These are phyloP conservation scores for Autographa pulchrina DNA, from an alignment of 2,888 invertebrate species.

Conservation along the genomic window DNA sequence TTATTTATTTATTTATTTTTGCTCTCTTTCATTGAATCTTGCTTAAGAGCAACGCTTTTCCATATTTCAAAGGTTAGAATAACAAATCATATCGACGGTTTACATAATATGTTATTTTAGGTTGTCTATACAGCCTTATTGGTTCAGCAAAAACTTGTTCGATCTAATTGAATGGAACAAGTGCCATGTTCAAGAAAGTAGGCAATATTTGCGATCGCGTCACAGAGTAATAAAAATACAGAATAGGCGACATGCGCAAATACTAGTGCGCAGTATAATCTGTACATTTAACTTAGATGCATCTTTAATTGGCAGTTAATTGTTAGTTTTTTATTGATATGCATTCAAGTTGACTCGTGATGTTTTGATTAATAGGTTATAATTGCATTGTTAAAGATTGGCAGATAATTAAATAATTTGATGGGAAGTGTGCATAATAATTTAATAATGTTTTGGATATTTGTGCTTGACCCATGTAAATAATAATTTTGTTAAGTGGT, in stretches of 20 bases:
- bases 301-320: not conserved
- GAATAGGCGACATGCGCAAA: not conserved
- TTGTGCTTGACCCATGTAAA: no score
- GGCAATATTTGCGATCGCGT: not conserved
- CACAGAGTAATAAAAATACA: conserved; percentile 2
- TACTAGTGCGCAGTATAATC: not conserved
- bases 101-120: no score
- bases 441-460: no score
- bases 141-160: not conserved
- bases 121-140: not conserved
- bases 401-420: not conserved
- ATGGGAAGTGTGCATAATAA: not conserved
- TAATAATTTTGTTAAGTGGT: no score
- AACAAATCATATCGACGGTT: no score
- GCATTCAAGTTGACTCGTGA: not conserved
- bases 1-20: no score
- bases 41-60: no score
- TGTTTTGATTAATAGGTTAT: not conserved
- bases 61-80: no score
- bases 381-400: not conserved
- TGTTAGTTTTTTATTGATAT: not conserved
- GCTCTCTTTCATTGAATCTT: no score
- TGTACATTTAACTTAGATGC: not conserved
- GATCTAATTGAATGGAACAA: conserved; percentile 5
- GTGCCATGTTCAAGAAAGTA: not conserved